Conservation (phyloP, 2,113 vertebrate genomes). For the Dolichotis patagonum region DNA sequence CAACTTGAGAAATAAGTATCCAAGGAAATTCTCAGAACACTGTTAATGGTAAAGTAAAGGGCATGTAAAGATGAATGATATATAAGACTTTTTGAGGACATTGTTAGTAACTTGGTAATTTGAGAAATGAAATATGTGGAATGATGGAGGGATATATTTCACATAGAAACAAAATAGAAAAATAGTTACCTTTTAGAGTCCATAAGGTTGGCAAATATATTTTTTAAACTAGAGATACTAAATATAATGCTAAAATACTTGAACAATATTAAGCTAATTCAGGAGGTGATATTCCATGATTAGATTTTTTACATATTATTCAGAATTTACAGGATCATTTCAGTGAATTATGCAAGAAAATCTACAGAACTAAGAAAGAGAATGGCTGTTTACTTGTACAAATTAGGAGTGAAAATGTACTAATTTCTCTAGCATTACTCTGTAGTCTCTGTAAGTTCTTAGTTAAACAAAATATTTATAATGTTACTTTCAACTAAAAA, state of each 20-base stretch:
- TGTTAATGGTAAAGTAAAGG: not conserved
- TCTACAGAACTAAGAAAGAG: not conserved
- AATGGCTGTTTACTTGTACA: not conserved
- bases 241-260: not conserved
- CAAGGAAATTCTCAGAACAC: not conserved
- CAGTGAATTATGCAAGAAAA: not conserved
- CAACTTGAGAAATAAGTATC: not conserved
- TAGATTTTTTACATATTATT: not conserved
- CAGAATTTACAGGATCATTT: not conserved
- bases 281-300: not conserved
- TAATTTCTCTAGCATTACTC: not conserved
- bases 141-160: not conserved
- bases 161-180: not conserved
- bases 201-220: not conserved
- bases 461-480: not conserved
- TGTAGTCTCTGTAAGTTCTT: not conserved
- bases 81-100: not conserved
- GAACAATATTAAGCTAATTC: not conserved
- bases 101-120: not conserved
- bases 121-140: not conserved
- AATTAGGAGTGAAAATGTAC: not conserved
- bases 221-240: not conserved
- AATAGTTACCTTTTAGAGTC: not conserved
- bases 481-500: not conserved
- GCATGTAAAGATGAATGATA: not conserved